Base-by-base conservation (phyloP, 2,113 vertebrate species). In the Bos javanicus region DNA sequence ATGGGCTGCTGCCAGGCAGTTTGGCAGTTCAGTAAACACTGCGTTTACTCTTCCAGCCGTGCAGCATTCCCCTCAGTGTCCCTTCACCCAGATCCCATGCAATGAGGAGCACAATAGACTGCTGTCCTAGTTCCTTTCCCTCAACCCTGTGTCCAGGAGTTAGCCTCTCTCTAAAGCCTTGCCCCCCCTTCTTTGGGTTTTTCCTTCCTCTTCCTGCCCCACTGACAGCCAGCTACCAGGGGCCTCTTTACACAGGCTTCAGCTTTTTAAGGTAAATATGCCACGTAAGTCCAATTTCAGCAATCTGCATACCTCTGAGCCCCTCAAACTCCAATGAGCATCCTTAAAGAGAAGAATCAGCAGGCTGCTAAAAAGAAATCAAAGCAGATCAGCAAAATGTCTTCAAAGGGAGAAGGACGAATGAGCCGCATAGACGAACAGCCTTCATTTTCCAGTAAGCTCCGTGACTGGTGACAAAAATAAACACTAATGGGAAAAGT, bases 371-470 rank as follows among this genome's bases (percentile, higher is more conserved):
- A 43, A 94, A 96, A 88, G 95, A 96, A 95, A 91, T 0, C 33
- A 87, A 82, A 83, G 30, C 33, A 46, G 67, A 80, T 97, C 78
- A 80, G 96, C 81, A 95, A 82, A 97, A 92, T 83, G 46, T 81
- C 95, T 97, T 67, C 26, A 48, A 92, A 57, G 19, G 59, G 74
- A 25, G 52, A 52, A 76, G 93, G 83, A 83, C 93, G 43, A 67
- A 43, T 56, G 97, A 92, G 67, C 50, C 80, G 30, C 74, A 23
- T 16, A 76, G 97, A 97, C 90, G 33, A 87, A 95, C 21, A 28
- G 98, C 87, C 92, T 98, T 97, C 98, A 95, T 98, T 98, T 99
- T 98, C 98, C 95, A 98, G 98, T 94, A 98, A 98, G 97, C 98
- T 95, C 74, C 0, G 0, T 98, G 98, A 98, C 97, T 98, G 98